Percentiles rank a stretch among this genome's conserved stretches.
Conservation (phyloP, 2,888 invertebrate species). For the Erpobdella octoculata region DNA sequence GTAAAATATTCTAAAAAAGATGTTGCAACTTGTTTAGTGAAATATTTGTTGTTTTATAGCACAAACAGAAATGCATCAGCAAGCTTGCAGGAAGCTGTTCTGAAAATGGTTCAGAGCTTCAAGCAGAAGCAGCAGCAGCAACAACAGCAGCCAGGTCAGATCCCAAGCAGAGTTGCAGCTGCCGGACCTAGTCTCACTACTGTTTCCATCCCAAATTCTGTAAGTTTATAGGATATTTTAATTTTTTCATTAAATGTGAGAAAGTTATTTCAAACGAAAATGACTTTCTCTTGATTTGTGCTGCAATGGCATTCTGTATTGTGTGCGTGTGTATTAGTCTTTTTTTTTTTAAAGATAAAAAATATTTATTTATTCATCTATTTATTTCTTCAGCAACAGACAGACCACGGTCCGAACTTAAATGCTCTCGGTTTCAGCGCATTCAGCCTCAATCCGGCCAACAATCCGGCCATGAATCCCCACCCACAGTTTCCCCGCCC, state of each 20-base stretch:
- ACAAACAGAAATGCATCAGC: neutral
- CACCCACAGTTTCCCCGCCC: neutral
- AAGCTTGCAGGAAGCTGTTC: neutral
- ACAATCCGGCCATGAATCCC: slow-evolving; percentile 1
- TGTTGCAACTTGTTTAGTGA: too few relatives aligned
- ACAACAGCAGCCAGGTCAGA: neutral
- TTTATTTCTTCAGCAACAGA: neutral
- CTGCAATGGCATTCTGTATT: neutral
- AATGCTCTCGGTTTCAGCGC: neutral
- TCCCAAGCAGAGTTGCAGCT: neutral
- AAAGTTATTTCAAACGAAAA: too few relatives aligned
- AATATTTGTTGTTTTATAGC: too few relatives aligned
- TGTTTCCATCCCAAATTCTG: neutral
- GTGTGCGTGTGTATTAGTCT: neutral
- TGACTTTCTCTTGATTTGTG: neutral
- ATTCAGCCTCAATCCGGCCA: neutral
- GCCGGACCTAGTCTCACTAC: neutral
- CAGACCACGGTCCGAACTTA: neutral
- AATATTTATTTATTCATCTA: too few relatives aligned
- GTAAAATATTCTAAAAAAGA: too few relatives aligned
- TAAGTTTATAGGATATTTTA: neutral
- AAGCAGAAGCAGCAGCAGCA: slow-evolving; percentile 13
- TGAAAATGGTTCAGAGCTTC: neutral
- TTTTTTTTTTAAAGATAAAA: too few relatives aligned
- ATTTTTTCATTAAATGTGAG: too few relatives aligned